Base-by-base conservation (phyloP, 2,113 vertebrate species). In the Callocephalon fimbriatum region DNA sequence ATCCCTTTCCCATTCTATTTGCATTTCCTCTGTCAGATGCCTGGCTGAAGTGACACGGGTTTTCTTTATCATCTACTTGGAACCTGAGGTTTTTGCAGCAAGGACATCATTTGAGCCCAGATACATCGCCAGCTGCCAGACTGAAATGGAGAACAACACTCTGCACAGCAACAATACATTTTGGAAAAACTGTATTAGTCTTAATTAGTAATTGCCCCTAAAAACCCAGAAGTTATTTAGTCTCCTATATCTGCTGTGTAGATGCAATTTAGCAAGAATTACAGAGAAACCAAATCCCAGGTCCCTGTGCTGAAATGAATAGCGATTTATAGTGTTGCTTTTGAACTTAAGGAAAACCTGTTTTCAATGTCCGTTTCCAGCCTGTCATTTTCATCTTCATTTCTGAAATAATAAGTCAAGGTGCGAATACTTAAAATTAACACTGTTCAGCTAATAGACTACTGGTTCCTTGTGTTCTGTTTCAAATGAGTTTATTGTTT, bases 341-440 rank as follows among this genome's bases (percentile, higher is more conserved):
- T 97, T 95, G 70, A 95, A 96, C 83, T 96, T 93, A n/a, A 97
- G 76, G 79, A 78, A 95, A 98, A 86, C 87, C 77, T 87, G 3
- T 93, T 97, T 98, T 97, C 94, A 82, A 45, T 97, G 96, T 97
- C 81, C 9, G 29, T n/a, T 97, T 95, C 67, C 38, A 79, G 86
- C 86, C 86, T 93, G 70, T 97, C 70, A 94, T 85, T 96, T 97
- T 96, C 76, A 86, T 61, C 93, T 95, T 81, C 56, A 32, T 97
- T 95, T 97, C 80, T 77, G n/a, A 91, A 87, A 82, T 90, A 97
- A 96, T 97, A 93, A 93, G 74, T 95, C 96, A 94, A 92, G 88
- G 95, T 95, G 75, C 53, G 95, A 96, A 95, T 90, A 63, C 80
- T 97, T 96, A 83, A n/a, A 95, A 86, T 97, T 96, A 96, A 78